These are phyloP conservation scores for Aleiodes sp. DNA, from an alignment of 1,140 invertebrate species.

Conservation along the genomic window DNA sequence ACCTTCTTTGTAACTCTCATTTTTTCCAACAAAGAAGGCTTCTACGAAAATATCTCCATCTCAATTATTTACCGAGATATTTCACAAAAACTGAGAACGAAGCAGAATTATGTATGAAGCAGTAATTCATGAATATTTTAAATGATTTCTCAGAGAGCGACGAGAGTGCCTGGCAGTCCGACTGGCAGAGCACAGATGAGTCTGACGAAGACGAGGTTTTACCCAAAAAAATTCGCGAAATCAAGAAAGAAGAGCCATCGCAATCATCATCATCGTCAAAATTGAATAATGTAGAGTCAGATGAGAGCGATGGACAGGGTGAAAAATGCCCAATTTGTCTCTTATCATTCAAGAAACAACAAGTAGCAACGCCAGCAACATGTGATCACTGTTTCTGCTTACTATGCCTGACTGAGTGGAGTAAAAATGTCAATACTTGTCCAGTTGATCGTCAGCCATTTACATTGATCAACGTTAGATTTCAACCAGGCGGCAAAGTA, in stretches of 20 bases:
- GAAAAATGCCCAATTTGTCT: slow-evolving; percentile 90
- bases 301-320: slow-evolving; percentile 73
- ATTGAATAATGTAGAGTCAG: slow-evolving; percentile 59
- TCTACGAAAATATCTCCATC: too few relatives aligned
- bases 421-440: slow-evolving; percentile 95
- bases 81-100: too few relatives aligned
- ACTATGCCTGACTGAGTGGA: slow-evolving; percentile 91
- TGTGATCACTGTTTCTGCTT: slow-evolving; percentile 92
- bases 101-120: too few relatives aligned
- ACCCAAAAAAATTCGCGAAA: not conserved
- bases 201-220: not conserved
- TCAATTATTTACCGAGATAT: too few relatives aligned
- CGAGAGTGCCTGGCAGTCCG: slow-evolving; percentile 54
- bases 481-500: slow-evolving; percentile 74
- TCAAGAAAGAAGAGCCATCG: not conserved
- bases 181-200: slow-evolving; percentile 46
- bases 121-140: not conserved
- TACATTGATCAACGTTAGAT: slow-evolving; percentile 78
- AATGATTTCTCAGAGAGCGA: not conserved
- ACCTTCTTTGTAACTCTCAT: too few relatives aligned
- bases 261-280: not conserved
- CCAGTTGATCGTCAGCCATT: slow-evolving; percentile 91
- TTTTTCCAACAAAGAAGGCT: too few relatives aligned
- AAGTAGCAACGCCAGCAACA: slow-evolving; percentile 84
- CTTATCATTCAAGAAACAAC: slow-evolving; percentile 72